Conservation (phyloP, 2,113 vertebrate genomes). For the Eurypyga helias region DNA sequence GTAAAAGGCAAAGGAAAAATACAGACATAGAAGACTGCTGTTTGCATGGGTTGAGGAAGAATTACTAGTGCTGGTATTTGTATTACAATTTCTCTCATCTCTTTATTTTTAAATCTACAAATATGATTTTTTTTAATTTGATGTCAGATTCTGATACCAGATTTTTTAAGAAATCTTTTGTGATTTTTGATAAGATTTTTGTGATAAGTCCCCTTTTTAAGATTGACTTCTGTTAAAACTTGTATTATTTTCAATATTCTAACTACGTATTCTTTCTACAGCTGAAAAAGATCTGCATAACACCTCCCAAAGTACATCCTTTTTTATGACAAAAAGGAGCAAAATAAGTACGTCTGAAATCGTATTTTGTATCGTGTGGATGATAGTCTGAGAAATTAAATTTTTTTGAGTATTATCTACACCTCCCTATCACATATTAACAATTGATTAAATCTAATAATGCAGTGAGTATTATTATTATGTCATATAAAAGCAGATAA, state of each 20-base stretch:
- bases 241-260: not conserved
- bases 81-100: not conserved
- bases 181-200: too few relatives aligned
- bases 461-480: not conserved
- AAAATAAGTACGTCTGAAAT: not conserved
- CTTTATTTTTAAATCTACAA: not conserved
- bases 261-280: not conserved
- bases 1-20: not conserved
- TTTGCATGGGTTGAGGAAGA: not conserved
- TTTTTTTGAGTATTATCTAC: not conserved
- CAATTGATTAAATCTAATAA: slow-evolving; percentile 43
- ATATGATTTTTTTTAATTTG: not conserved
- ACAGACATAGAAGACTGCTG: not conserved
- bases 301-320: not conserved
- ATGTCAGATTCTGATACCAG: not conserved
- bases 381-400: not conserved
- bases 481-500: slow-evolving; percentile 19
- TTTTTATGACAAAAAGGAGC: not conserved
- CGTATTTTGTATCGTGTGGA: not conserved
- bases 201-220: not conserved
- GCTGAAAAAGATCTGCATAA: not conserved
- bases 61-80: not conserved
- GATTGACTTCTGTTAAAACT: not conserved
- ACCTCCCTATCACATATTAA: not conserved
- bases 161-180: too few relatives aligned